Evolutionary conservation across 2,797 vertebrate genomes (phyloP).

Genomic region (Cirrhinus mrigala): DNA sequence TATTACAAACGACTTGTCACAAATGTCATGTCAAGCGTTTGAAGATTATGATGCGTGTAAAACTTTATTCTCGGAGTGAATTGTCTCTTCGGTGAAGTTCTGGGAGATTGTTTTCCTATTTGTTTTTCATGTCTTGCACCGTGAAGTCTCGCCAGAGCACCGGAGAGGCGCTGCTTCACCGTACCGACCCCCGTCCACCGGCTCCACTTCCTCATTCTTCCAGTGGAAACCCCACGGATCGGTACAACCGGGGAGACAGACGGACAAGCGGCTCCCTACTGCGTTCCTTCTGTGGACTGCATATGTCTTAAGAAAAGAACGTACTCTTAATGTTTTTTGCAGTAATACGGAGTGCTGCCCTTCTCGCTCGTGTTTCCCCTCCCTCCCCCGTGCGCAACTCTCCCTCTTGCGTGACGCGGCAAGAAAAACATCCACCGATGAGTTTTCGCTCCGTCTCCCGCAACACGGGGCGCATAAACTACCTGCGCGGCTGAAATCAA

Average conservation of each 20-base stretch:
- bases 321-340: background rate
- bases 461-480: constrained; percentile 44
- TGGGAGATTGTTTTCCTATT: constrained; percentile 12
- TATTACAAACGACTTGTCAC: background rate
- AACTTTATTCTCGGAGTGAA: background rate
- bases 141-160: constrained; percentile 56
- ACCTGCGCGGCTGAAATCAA: constrained; percentile 17
- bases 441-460: constrained; percentile 56
- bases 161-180: constrained; percentile 63
- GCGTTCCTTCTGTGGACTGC: constrained; percentile 27
- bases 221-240: constrained; percentile 74
- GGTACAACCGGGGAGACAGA: constrained; percentile 62
- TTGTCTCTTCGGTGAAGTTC: background rate
- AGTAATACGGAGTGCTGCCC: constrained; percentile 30
- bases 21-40: background rate
- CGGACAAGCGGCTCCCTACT: constrained; percentile 4
- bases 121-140: constrained; percentile 51
- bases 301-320: constrained; percentile 6
- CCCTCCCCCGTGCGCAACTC: constrained; percentile 62
- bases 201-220: constrained; percentile 83
- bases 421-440: constrained; percentile 63
- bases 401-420: constrained; percentile 63
- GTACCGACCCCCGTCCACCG: constrained; percentile 51
- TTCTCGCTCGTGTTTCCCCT: constrained; percentile 42
- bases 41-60: background rate